Evolutionary conservation across 1,140 invertebrate genomes (phyloP).

Genomic region (Hyphantria cunea): DNA sequence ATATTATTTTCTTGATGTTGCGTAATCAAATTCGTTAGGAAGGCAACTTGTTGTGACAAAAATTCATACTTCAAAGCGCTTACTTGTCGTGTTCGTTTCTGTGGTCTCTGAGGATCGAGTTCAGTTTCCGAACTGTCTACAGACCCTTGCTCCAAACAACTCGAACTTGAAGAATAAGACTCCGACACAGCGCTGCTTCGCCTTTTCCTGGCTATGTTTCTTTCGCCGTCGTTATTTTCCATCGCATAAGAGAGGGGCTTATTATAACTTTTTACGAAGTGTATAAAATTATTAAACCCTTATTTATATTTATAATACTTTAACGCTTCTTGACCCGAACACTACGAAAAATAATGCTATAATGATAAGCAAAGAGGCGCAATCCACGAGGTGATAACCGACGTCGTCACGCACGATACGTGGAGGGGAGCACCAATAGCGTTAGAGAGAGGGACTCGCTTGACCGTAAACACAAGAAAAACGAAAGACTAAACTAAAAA

Average conservation of each 20-base stretch:
- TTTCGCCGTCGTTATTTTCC: too few species aligned
- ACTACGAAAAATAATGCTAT: neutral
- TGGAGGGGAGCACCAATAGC: neutral
- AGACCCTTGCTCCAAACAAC: neutral
- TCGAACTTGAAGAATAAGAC: neutral
- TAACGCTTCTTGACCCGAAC: neutral
- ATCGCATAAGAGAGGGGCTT: too few species aligned
- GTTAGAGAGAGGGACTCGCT: neutral
- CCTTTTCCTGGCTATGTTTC: too few species aligned
- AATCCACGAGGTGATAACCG: neutral
- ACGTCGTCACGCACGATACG: neutral
- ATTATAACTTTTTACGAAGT: neutral
- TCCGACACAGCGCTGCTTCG: too few species aligned
- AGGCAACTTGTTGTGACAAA: slow-evolving; percentile 22
- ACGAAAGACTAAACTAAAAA: neutral
- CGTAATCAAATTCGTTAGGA: slow-evolving; percentile 14
- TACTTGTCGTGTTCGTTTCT: slow-evolving; percentile 2
- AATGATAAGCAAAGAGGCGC: neutral
- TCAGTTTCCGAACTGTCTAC: neutral
- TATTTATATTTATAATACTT: neutral
- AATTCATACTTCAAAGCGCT: slow-evolving; percentile 17
- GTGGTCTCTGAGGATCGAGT: neutral
- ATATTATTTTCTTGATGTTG: neutral
- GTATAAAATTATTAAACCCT: neutral
- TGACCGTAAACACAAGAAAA: neutral